Percentiles rank a stretch among this genome's conserved stretches.
Evolutionary conservation across 2,113 vertebrate species (phyloP).

Genomic region (Polypterus bichir): DNA sequence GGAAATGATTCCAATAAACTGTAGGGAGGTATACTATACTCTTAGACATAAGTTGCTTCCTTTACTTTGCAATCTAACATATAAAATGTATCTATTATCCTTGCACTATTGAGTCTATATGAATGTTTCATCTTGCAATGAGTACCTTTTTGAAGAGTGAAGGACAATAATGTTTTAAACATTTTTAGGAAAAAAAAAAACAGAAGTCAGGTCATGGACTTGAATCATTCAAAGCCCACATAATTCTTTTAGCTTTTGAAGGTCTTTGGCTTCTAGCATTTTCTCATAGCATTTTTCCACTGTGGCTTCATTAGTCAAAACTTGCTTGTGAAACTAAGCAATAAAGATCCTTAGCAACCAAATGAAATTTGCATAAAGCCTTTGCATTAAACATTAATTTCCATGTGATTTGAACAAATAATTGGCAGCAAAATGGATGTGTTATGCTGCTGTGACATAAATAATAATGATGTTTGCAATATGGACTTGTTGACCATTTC

Average conservation of each 20-base stretch:
- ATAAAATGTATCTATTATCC: too few relatives aligned
- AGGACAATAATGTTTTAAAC: too few relatives aligned
- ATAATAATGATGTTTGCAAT: background rate
- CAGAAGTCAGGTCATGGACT: too few relatives aligned
- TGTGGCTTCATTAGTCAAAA: conserved; percentile 5
- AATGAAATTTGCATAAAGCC: conserved; percentile 4
- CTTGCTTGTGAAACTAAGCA: conserved; percentile 4
- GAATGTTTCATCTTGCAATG: too few relatives aligned
- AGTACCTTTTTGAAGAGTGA: too few relatives aligned
- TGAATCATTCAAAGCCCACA: background rate
- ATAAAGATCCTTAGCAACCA: conserved; percentile 3
- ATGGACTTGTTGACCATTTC: background rate
- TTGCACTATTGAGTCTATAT: too few relatives aligned
- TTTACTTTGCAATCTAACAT: too few relatives aligned
- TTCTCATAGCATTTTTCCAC: background rate
- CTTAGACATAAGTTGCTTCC: too few relatives aligned
- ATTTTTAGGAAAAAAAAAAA: too few relatives aligned
- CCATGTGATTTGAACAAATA: background rate
- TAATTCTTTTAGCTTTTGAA: background rate
- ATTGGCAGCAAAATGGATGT: conserved; percentile 2
- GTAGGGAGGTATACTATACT: too few relatives aligned
- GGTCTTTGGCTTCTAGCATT: background rate
- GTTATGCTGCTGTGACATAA: background rate
- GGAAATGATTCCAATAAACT: too few relatives aligned
- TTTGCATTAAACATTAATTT: conserved; percentile 6